These are phyloP conservation scores for Lepisosteus osseus DNA, from an alignment of 2,113 vertebrate genomes.

Conservation along the genomic window DNA sequence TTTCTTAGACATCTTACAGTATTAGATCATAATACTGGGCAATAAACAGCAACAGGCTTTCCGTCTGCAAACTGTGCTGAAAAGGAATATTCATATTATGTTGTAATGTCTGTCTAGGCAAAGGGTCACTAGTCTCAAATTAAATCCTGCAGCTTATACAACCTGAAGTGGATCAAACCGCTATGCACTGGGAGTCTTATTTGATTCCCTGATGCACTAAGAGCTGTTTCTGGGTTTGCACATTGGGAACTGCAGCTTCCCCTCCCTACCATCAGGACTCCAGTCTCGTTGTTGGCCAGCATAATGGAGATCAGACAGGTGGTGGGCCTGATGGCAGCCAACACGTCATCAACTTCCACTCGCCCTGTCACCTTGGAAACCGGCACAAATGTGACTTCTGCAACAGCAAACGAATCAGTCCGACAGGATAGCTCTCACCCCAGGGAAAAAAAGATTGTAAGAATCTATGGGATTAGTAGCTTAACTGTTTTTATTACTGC, in stretches of 20 bases:
- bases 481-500: too few relatives aligned
- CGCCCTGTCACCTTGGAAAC: constrained; percentile 73
- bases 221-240: too few relatives aligned
- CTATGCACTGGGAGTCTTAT: background rate
- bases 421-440: too few relatives aligned
- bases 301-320: constrained; percentile 91
- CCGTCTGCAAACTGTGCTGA: too few relatives aligned
- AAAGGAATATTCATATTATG: too few relatives aligned
- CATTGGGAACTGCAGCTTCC: background rate
- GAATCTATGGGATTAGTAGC: too few relatives aligned
- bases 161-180: background rate
- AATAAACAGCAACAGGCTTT: too few relatives aligned
- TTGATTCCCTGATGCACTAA: background rate
- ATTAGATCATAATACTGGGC: too few relatives aligned
- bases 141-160: too few relatives aligned
- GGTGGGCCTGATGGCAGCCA: constrained; percentile 73
- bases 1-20: too few relatives aligned
- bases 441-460: background rate
- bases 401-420: constrained; percentile 26
- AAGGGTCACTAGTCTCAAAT: too few relatives aligned
- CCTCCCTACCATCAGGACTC: constrained; percentile 84
- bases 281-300: constrained; percentile 96
- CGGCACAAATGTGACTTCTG: constrained; percentile 81
- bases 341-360: constrained; percentile 76
- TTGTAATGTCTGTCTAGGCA: too few relatives aligned